These are phyloP conservation scores for Calameuta pallipes DNA, from an alignment of 2,888 invertebrate genomes.

Conservation along the genomic window DNA sequence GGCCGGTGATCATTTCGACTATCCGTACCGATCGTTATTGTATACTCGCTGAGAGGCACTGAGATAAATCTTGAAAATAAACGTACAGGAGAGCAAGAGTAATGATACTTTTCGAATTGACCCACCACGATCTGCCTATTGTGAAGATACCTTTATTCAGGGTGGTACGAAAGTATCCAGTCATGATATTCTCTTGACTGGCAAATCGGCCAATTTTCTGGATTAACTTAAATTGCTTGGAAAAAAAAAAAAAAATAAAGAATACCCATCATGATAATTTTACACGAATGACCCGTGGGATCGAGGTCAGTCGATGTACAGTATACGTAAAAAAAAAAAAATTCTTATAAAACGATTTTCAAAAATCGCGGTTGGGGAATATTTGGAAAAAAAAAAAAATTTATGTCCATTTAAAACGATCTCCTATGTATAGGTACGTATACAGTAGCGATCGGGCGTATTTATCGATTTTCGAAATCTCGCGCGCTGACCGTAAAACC, in stretches of 20 bases:
- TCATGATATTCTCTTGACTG: not conserved
- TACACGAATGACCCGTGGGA: not conserved
- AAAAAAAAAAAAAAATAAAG: not conserved
- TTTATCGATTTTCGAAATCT: constrained; percentile 49
- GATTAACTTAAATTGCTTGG: not conserved
- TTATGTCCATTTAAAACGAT: too few relatives aligned
- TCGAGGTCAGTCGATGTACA: not conserved
- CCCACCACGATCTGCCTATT: not conserved
- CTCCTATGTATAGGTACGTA: too few relatives aligned
- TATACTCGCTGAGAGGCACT: too few relatives aligned
- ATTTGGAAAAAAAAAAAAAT: too few relatives aligned
- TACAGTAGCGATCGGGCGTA: constrained; percentile 6
- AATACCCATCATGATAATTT: not conserved
- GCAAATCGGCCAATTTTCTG: not conserved
- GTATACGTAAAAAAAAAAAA: not conserved
- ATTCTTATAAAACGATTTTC: not conserved
- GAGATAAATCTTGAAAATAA: too few relatives aligned
- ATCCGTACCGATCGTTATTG: too few relatives aligned
- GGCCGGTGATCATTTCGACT: not conserved
- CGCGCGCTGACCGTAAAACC: constrained; percentile 48
- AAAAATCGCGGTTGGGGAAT: not conserved
- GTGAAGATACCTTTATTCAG: not conserved
- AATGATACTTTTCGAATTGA: not conserved
- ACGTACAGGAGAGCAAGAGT: not conserved
- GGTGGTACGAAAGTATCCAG: not conserved